phyloP scores from a whole-genome alignment of 2,888 invertebrate species.

The Agriotes lineatus region DNA sequence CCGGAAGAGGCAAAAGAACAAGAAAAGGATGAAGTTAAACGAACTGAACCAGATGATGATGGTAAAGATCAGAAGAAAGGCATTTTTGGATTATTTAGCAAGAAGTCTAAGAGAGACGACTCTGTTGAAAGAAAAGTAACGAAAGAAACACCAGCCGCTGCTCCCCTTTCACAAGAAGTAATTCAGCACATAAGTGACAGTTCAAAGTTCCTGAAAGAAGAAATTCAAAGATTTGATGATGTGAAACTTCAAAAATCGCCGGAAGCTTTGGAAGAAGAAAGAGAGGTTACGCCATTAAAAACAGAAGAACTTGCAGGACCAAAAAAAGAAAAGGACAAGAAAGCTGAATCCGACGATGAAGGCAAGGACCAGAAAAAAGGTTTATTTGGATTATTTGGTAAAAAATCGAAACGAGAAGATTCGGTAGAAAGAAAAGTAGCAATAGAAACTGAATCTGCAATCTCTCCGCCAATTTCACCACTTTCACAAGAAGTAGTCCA shows the following conservation, averaged over 20 bases:
- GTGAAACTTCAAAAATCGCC: not conserved
- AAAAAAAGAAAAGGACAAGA: constrained; percentile 33
- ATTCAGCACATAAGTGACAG: constrained; percentile 50
- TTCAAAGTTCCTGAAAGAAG: constrained; percentile 27
- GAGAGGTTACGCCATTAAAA: constrained; percentile 26
- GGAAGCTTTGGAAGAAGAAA: constrained; percentile 11
- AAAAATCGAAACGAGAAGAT: constrained; percentile 44
- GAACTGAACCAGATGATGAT: constrained; percentile 27
- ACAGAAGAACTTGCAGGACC: constrained; percentile 19
- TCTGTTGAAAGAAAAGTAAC: constrained; percentile 32
- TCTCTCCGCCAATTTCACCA: not conserved
- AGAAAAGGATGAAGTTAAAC: constrained; percentile 33
- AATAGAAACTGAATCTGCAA: constrained; percentile 32
- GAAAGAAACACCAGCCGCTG: not conserved
- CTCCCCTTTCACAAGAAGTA: constrained; percentile 44
- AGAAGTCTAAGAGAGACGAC: constrained; percentile 44
- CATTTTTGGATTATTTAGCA: constrained; percentile 50
- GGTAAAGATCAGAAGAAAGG: constrained; percentile 39
- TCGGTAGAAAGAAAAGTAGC: constrained; percentile 9
- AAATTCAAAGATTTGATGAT: constrained; percentile 26
- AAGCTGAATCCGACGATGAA: constrained; percentile 27
- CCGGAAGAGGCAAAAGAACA: constrained; percentile 18
- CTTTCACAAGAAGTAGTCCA: constrained; percentile 26
- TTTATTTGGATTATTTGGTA: constrained; percentile 50
- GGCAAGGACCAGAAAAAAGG: constrained; percentile 39